phyloP scores from a whole-genome alignment of 2,113 vertebrate genomes.

The Sceloporus undulatus region DNA sequence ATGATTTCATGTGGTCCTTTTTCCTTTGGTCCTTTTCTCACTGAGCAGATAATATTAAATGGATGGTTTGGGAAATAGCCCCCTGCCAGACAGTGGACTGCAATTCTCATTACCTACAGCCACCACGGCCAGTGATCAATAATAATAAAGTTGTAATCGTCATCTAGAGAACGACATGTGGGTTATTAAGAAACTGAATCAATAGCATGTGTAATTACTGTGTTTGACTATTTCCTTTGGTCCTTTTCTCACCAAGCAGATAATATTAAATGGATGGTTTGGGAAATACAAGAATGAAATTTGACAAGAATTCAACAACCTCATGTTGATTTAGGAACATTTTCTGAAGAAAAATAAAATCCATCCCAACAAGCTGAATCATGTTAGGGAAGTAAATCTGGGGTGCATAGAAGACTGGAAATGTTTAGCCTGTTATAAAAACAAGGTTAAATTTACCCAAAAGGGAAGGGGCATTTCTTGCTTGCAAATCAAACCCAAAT shows the following conservation, averaged over 20 bases:
- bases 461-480: no score
- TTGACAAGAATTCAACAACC: background rate
- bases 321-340: background rate
- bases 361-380: background rate
- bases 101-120: no score
- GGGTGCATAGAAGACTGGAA: background rate
- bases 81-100: no score
- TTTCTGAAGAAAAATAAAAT: background rate
- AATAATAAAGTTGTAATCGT: no score
- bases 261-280: background rate
- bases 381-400: background rate
- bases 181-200: background rate
- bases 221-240: background rate
- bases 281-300: background rate
- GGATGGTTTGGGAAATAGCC: background rate
- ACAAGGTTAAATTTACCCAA: background rate
- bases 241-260: background rate
- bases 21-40: background rate
- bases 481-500: background rate
- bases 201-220: background rate
- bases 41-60: background rate
- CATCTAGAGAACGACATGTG: no score
- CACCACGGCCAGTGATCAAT: no score
- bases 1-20: background rate
- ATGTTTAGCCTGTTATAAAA: background rate